Conservation (phyloP, 2,113 vertebrate genomes). For the Ondatra zibethicus region DNA sequence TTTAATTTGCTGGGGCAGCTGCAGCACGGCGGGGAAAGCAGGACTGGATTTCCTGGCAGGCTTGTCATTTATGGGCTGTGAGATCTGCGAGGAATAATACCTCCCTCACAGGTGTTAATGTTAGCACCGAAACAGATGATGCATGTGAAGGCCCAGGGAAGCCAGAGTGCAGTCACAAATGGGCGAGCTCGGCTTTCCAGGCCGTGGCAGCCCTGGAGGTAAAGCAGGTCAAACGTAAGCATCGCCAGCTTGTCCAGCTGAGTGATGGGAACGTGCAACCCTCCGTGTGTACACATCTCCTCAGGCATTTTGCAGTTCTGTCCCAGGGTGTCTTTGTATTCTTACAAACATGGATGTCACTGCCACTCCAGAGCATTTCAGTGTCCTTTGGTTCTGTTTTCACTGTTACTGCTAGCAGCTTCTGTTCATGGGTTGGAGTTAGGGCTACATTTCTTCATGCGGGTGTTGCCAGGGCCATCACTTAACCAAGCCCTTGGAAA, state of each 20-base stretch:
- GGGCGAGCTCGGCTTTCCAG: neutral
- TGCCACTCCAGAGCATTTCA: neutral
- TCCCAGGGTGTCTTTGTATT: neutral
- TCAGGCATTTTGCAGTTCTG: neutral
- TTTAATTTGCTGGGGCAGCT: conserved; percentile 66
- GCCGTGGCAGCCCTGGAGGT: neutral
- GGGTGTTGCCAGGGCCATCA: rapidly evolving
- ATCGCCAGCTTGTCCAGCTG: neutral
- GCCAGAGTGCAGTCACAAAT: neutral
- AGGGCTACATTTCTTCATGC: neutral
- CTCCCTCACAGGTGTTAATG: conserved; percentile 71
- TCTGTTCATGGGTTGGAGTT: neutral
- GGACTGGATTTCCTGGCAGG: conserved; percentile 58
- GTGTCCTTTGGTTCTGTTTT: neutral
- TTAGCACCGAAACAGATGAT: conserved; percentile 57
- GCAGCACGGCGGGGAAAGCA: neutral
- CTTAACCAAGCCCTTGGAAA: neutral
- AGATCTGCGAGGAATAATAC: conserved; percentile 53
- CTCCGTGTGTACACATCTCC: neutral
- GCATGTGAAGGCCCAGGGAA: neutral
- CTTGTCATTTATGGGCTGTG: conserved; percentile 59
- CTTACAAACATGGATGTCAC: neutral
- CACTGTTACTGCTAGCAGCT: neutral
- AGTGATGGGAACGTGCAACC: neutral
- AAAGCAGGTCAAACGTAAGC: neutral